Base-by-base conservation (phyloP, 2,113 vertebrate species). In the Lophochroa leadbeateri region DNA sequence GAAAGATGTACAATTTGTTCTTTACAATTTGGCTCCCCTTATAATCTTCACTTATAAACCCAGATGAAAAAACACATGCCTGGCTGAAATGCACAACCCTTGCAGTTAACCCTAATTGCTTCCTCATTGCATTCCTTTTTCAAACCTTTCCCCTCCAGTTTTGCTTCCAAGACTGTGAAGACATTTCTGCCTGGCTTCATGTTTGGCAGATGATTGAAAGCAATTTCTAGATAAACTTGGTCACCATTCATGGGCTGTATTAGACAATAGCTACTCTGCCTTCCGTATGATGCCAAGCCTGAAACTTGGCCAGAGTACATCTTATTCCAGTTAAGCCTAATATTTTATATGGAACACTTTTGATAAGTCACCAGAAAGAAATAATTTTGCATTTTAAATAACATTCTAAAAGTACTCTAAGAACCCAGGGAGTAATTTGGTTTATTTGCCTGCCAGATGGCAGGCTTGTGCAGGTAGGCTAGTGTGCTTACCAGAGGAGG, bases 1-100 rank as follows among this genome's bases (percentile, higher is more conserved):
- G 33, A 52, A 88, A 90, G 77, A 92, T 64, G 82, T 93, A 96
- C 94, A 91, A 53, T 78, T 94, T 95, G 91, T 96, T 96, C 96
- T 90, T 93, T 95, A 95, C 39, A 86, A 81, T 97, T 94, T 95
- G 74, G 64, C 80, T 92, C 0, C n/a, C 43, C 37, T 95, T 85
- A 12, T 80, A 65, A 28, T 69, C 49, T 95, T 82, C 64, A 71
- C 52, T 93, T 96, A 76, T 41, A 88, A 88, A 84, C 46, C 27
- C 70, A 94, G 29, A 87, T 18, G 86, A 94, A 90, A 70, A 80
- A 95, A 60, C 85, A 96, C 44, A 61, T 77, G 77, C 65, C 76
- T 95, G 71, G 65, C 44, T 91, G 76, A 88, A 92, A 93, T 85
- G 65, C 75, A 86, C 71, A 94, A n/a, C 52, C 65, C 41, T 90